These are phyloP conservation scores for Xanthia icteritia DNA, from an alignment of 2,888 invertebrate genomes.

Conservation along the genomic window DNA sequence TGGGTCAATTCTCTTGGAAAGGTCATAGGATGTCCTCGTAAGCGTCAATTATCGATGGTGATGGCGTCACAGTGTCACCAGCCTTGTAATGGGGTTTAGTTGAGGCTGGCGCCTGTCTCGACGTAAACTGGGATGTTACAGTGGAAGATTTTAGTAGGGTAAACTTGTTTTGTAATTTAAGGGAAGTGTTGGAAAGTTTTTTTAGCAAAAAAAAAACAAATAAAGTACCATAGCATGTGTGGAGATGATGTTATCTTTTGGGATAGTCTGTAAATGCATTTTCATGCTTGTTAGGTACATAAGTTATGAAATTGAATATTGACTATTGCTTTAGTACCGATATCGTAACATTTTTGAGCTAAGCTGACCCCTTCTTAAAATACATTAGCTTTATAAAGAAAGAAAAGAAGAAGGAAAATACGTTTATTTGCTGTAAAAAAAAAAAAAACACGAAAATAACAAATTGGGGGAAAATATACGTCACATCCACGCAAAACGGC, in stretches of 20 bases:
- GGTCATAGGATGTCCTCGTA: slow-evolving; percentile 51
- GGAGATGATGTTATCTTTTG: not conserved
- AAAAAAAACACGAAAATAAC: too few relatives aligned
- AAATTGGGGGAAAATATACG: too few relatives aligned
- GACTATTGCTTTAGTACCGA: not conserved
- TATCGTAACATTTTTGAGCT: too few relatives aligned
- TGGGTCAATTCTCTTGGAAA: slow-evolving; percentile 56
- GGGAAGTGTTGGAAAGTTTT: too few relatives aligned
- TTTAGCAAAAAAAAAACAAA: not conserved
- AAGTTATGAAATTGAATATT: not conserved
- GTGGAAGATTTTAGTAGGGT: slow-evolving; percentile 47
- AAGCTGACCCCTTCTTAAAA: too few relatives aligned
- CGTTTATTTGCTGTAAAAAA: too few relatives aligned
- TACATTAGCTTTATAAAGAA: not conserved
- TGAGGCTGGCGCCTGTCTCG: slow-evolving; percentile 73
- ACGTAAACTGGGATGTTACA: slow-evolving; percentile 56
- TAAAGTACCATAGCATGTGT: too few relatives aligned
- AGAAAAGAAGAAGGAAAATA: too few relatives aligned
- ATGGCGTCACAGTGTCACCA: slow-evolving; percentile 62
- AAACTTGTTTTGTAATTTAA: not conserved
- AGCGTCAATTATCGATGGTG: slow-evolving; percentile 58
- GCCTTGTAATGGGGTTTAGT: slow-evolving; percentile 60
- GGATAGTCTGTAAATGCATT: not conserved
- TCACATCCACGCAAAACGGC: too few relatives aligned
- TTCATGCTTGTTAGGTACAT: not conserved